These are phyloP conservation scores for Acheta domesticus DNA, from an alignment of 2,888 invertebrate genomes.

Conservation along the genomic window DNA sequence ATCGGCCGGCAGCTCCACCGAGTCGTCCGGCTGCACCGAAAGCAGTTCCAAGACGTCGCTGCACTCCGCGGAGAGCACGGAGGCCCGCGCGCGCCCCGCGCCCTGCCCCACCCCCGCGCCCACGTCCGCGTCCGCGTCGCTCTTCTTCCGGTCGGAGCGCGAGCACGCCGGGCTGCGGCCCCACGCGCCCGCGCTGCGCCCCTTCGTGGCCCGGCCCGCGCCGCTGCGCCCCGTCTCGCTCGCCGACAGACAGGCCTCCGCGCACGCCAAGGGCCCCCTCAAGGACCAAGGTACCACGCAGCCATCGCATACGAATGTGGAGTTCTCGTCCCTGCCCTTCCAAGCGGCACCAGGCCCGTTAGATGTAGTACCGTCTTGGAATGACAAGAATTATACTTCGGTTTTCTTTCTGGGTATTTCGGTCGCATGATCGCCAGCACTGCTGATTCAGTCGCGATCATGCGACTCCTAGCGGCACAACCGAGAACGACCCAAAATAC, in stretches of 20 bases:
- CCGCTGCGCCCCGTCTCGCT: constrained; percentile 20
- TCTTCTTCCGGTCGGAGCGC: background rate
- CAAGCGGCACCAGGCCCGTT: too few species aligned
- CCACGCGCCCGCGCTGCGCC: background rate
- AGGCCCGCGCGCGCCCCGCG: constrained; percentile 18
- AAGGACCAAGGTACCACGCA: background rate
- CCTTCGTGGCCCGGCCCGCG: background rate
- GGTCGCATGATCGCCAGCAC: too few species aligned
- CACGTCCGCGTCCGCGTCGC: background rate
- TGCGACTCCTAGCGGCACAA: too few species aligned
- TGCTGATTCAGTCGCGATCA: too few species aligned
- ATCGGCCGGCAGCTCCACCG: background rate
- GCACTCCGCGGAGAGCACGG: constrained; percentile 24
- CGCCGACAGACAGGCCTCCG: constrained; percentile 20
- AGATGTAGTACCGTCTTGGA: too few species aligned
- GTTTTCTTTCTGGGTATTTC: too few species aligned
- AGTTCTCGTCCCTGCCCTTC: too few species aligned
- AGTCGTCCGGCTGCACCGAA: constrained; percentile 18
- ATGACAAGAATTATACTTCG: too few species aligned
- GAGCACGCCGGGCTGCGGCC: background rate
- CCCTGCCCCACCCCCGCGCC: background rate
- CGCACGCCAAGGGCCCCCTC: background rate
- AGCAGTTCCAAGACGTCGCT: constrained; percentile 31
- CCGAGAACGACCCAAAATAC: too few species aligned
- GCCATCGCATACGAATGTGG: too few species aligned